A percentile compares a stretch with the other conserved stretches of the same genome.
Conservation (phyloP, 2,888 invertebrate species). For the Trilocha varians region DNA sequence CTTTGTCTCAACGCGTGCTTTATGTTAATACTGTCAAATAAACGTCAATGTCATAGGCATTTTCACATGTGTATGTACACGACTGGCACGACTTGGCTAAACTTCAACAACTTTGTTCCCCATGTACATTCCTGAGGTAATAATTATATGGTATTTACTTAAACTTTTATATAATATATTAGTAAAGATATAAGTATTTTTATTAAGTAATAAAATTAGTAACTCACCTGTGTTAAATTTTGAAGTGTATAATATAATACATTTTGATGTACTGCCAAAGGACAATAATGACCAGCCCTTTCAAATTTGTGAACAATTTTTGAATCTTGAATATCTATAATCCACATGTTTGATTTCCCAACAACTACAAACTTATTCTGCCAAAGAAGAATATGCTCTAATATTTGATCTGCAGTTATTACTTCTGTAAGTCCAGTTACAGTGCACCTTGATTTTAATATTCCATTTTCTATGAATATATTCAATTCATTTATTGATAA, state of each 20-base stretch:
- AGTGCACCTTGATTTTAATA: slow-evolving; percentile 34
- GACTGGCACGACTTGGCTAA: too few species aligned
- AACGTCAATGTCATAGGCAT: too few species aligned
- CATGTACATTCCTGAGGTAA: too few species aligned
- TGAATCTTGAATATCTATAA: slow-evolving; percentile 34
- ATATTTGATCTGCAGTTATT: slow-evolving; percentile 17
- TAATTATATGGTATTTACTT: too few species aligned
- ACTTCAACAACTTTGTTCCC: too few species aligned
- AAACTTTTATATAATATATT: too few species aligned
- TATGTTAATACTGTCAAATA: too few species aligned
- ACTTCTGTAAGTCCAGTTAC: slow-evolving; percentile 36
- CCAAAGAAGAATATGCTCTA: slow-evolving; percentile 38
- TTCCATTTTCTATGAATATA: slow-evolving; percentile 25
- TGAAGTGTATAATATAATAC: slow-evolving; percentile 44
- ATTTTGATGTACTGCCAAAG: slow-evolving; percentile 34
- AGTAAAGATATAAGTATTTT: not conserved
- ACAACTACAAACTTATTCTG: slow-evolving; percentile 32
- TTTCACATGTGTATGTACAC: too few species aligned
- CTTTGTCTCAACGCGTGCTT: too few species aligned
- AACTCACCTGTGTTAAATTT: slow-evolving; percentile 37
- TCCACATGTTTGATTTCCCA: slow-evolving; percentile 39
- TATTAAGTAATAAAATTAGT: not conserved
- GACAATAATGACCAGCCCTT: slow-evolving; percentile 30
- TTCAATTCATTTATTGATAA: slow-evolving; percentile 29
- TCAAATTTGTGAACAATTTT: slow-evolving; percentile 35